Evolutionary conservation across 2,797 vertebrate genomes (phyloP).

Genomic region (Agapornis canus): DNA sequence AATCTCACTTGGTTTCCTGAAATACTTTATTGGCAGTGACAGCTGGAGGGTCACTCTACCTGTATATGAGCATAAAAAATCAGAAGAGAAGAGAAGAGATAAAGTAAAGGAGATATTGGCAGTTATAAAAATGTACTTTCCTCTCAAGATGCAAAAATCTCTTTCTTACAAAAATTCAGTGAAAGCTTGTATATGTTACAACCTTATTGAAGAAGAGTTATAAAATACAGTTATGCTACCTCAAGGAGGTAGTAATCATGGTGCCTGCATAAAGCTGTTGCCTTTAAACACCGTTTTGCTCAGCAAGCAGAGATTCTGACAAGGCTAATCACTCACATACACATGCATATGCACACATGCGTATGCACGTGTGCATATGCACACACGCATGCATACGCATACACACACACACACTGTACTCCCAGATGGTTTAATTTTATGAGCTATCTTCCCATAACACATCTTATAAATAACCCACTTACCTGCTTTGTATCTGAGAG

Average conservation of each 20-base stretch:
- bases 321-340: background rate
- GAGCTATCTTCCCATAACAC: background rate
- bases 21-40: background rate
- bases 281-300: background rate
- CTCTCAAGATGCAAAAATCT: background rate
- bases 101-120: background rate
- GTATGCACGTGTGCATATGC: too few species aligned
- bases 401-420: background rate
- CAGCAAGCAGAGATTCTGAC: background rate
- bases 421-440: background rate
- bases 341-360: background rate
- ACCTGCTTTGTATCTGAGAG: background rate
- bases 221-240: background rate
- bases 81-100: background rate
- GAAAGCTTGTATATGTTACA: background rate
- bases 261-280: background rate
- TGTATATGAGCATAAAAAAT: background rate
- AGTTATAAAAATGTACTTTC: background rate
- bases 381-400: background rate
- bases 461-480: background rate
- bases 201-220: background rate
- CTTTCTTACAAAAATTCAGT: background rate
- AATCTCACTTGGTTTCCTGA: background rate
- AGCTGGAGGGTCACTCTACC: fast-evolving
- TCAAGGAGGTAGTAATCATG: fast-evolving